Percentiles rank a stretch among this genome's conserved stretches.
phyloP scores from a whole-genome alignment of 2,888 invertebrate species.

The Drosophila subsilvestris region DNA sequence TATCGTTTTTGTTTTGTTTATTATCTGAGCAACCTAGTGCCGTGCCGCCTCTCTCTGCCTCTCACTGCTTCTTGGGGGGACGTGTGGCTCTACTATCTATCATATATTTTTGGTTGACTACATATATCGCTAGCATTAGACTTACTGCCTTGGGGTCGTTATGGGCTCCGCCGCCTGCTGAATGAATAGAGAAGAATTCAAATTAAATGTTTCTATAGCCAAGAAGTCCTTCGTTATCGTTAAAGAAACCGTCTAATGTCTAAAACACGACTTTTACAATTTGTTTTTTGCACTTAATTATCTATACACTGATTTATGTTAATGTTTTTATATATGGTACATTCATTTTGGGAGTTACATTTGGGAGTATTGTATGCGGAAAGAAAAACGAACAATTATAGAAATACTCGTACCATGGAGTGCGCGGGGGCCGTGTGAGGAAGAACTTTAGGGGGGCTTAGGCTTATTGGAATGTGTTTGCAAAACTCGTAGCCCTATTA shows the following conservation, averaged over 20 bases:
- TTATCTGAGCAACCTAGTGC: neutral
- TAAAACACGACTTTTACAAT: slow-evolving; percentile 21
- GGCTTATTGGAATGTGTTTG: slow-evolving; percentile 16
- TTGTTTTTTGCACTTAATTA: slow-evolving; percentile 7
- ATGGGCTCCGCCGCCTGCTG: neutral
- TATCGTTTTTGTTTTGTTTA: neutral
- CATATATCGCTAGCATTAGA: slow-evolving; percentile 35
- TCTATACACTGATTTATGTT: slow-evolving; percentile 17
- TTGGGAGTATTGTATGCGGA: slow-evolving; percentile 2
- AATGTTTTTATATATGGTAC: slow-evolving; percentile 21
- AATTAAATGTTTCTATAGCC: slow-evolving; percentile 29
- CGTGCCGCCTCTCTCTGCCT: neutral
- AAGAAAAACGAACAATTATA: slow-evolving; percentile 15
- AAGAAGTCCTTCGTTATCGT: slow-evolving; percentile 44
- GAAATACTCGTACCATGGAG: neutral
- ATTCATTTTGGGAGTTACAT: slow-evolving; percentile 5
- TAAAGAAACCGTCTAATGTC: slow-evolving; percentile 48
- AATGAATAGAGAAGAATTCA: slow-evolving; percentile 5
- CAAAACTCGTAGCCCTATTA: slow-evolving; percentile 10
- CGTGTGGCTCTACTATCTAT: slow-evolving; percentile 10
- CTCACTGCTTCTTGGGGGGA: neutral
- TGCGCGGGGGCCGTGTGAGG: slow-evolving; percentile 1
- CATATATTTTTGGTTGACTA: slow-evolving; percentile 16
- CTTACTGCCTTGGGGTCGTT: neutral
- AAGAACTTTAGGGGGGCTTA: slow-evolving; percentile 14